A percentile compares a stretch with the other conserved stretches of the same genome.
Evolutionary conservation across 1,140 invertebrate genomes (phyloP).

Genomic region (Acromyrmex charruanus): DNA sequence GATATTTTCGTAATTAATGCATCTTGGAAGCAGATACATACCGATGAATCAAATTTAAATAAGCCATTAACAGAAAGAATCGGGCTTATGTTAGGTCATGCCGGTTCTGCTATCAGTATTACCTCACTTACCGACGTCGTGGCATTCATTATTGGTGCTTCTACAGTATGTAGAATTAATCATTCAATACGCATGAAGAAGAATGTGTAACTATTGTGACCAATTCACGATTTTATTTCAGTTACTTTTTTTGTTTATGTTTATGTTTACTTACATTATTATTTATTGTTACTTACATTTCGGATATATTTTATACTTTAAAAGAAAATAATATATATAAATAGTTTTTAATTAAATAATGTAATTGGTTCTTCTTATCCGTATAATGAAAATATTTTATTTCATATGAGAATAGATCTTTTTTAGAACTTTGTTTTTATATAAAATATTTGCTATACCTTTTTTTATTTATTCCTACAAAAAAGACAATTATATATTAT

Average conservation of each 20-base stretch:
- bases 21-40: constrained; percentile 89
- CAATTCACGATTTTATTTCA: constrained; percentile 2
- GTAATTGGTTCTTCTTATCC: background rate
- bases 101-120: constrained; percentile 93
- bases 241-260: background rate
- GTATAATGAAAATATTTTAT: no score
- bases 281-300: background rate
- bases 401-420: background rate
- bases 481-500: background rate
- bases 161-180: constrained; percentile 86
- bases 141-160: constrained; percentile 91
- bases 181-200: background rate
- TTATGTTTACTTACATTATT: no score
- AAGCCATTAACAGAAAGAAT: constrained; percentile 88
- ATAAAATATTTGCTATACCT: background rate
- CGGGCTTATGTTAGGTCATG: constrained; percentile 91
- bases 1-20: constrained; percentile 94
- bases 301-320: background rate
- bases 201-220: background rate
- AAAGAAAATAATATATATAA: background rate
- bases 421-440: background rate
- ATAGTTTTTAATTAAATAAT: background rate
- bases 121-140: constrained; percentile 94
- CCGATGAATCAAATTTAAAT: constrained; percentile 83
- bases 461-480: background rate